Base-by-base conservation (phyloP, 2,113 vertebrate species). In the Formicarius rufipectus region DNA sequence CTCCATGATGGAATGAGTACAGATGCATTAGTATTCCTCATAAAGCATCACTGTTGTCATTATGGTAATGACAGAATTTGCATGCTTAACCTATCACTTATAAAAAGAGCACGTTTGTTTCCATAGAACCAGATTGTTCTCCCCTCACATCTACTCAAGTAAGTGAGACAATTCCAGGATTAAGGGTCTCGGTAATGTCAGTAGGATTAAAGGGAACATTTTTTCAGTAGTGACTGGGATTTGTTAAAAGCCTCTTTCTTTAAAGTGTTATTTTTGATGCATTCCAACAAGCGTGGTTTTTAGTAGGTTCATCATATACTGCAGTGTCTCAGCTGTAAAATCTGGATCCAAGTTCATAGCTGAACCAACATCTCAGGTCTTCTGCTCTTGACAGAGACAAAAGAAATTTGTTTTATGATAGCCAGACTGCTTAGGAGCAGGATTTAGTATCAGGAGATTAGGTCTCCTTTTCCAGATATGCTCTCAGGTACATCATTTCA, bases 171-270 rank as follows among this genome's bases (percentile, higher is more conserved):
- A 78, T 94, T 92, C 68, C 55, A 74, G 93, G 90, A 95, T 94
- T 94, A 96, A 95, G 73, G 53, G 76, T 88, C 80, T 92, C 90
- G 79, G 73, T 90, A 75, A 89, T 45, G 21, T 83, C 84, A 91
- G 88, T 31, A 64, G 89, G 89, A 95, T 97, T 95, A 95, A 95
- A 86, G 60, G 0, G 0, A 87, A 58, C 28, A 42, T 92, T 92
- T 96, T 87, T 92, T 72, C 85, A 96, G 83, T 94, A 96, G 83
- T 78, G 68, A 64, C 49, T 84, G 56, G 83, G 64, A 95, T 96
- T 97, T 93, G 68, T 80, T 94, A 93, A 91, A 89, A 93, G 72
- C 75, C 52, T 95, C 79, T 84, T 84, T 80, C 37, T 89, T 75
- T 78, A 37, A 84, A 92, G 82, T 33, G 74, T 59, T 80, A 66